These are phyloP conservation scores for Cherax destructor DNA, from an alignment of 1,140 invertebrate species.

Conservation along the genomic window DNA sequence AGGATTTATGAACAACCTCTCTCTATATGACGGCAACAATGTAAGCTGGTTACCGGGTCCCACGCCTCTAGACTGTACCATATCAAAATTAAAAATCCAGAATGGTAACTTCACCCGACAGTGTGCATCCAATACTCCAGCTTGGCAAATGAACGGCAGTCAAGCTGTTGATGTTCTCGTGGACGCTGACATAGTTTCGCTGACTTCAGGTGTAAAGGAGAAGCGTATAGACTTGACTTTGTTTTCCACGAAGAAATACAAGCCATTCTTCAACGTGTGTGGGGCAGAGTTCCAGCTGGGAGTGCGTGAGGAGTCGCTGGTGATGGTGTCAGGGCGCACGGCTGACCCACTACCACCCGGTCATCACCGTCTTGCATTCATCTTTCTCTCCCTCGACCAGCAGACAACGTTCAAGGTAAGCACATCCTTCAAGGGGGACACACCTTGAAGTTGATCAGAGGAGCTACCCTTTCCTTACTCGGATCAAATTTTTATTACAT, in stretches of 20 bases:
- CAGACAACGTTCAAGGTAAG: background rate
- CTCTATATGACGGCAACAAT: background rate
- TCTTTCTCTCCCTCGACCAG: background rate
- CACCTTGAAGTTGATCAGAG: no score
- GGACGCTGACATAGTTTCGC: background rate
- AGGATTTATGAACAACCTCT: background rate
- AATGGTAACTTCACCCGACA: background rate
- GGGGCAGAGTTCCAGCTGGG: background rate
- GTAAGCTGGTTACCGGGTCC: background rate
- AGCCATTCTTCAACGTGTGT: background rate
- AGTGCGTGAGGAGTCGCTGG: background rate
- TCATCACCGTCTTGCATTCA: background rate
- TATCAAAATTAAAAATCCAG: background rate
- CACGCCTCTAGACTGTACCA: background rate
- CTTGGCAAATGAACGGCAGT: background rate
- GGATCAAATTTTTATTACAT: no score
- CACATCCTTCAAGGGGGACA: no score
- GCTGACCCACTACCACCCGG: background rate
- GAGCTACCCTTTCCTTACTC: no score
- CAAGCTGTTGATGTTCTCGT: background rate
- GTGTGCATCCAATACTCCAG: background rate
- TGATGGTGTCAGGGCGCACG: background rate
- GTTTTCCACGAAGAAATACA: background rate
- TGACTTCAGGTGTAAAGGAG: background rate
- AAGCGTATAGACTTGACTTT: background rate